These are phyloP conservation scores for Phymorhynchus buccinoides DNA, from an alignment of 1,140 invertebrate genomes.

Conservation along the genomic window DNA sequence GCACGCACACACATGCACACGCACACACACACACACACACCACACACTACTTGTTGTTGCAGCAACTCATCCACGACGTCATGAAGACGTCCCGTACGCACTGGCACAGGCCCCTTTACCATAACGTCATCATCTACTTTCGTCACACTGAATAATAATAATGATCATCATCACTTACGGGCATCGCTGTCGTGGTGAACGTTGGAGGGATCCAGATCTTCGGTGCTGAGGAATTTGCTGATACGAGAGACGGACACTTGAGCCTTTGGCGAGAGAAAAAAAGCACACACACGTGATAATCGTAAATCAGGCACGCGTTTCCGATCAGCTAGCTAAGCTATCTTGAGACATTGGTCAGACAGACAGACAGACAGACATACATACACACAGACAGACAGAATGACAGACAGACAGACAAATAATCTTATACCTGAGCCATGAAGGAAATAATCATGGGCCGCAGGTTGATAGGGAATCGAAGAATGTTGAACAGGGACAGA, in stretches of 20 bases:
- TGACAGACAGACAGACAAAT: neutral
- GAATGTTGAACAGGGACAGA: no score
- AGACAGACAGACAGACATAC: neutral
- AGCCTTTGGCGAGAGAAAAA: slow-evolving; percentile 54
- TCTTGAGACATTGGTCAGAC: no score
- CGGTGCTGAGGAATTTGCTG: slow-evolving; percentile 65
- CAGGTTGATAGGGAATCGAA: no score
- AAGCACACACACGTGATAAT: neutral
- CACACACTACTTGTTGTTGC: neutral
- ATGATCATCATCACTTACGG: slow-evolving; percentile 48
- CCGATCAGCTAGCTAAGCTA: no score
- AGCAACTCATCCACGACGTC: no score
- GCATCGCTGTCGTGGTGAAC: slow-evolving; percentile 53
- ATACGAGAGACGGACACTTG: slow-evolving; percentile 70
- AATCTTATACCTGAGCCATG: no score
- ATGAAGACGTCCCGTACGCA: no score
- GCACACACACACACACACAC: slow-evolving; percentile 11
- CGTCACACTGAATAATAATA: no score
- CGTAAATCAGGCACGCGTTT: neutral
- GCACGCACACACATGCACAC: no score
- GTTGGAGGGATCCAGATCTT: slow-evolving; percentile 66
- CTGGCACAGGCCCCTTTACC: no score
- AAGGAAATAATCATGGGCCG: no score
- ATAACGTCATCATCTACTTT: no score
- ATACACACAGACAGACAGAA: neutral